These are phyloP conservation scores for Lerista edwardsae DNA, from an alignment of 2,797 vertebrate genomes.

Conservation along the genomic window DNA sequence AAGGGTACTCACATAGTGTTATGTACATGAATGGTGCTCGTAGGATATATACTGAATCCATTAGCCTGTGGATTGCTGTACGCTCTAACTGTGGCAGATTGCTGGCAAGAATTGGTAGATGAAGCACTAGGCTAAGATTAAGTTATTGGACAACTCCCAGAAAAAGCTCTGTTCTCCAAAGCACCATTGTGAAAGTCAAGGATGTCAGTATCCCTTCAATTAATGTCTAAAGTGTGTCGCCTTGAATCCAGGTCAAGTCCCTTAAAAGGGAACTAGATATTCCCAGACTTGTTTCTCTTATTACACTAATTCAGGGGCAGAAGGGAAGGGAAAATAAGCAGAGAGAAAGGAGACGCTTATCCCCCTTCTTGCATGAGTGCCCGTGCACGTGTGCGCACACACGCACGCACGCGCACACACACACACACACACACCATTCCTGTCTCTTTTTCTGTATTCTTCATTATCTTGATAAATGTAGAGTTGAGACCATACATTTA, in stretches of 20 bases:
- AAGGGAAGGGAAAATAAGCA: background rate
- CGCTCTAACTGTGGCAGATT: background rate
- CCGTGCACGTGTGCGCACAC: too few relatives aligned
- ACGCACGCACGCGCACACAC: too few relatives aligned
- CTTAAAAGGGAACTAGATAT: background rate
- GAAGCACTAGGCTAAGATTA: background rate
- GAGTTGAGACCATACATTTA: background rate
- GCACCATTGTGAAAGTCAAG: background rate
- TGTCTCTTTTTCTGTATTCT: background rate
- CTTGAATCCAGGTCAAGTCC: background rate
- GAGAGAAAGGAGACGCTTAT: too few relatives aligned
- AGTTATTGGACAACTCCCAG: background rate
- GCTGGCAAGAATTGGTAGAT: background rate
- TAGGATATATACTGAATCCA: background rate
- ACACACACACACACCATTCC: too few relatives aligned
- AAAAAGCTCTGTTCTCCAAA: background rate
- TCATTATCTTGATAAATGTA: background rate
- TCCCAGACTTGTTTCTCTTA: background rate
- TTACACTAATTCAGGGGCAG: background rate
- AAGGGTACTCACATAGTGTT: too few relatives aligned
- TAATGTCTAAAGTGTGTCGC: background rate
- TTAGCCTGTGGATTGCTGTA: background rate
- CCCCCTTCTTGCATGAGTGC: too few relatives aligned
- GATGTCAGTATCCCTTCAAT: background rate
- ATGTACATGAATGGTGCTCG: background rate